Conservation (phyloP, 2,888 invertebrate genomes). For the Leucophora obtusa region DNA sequence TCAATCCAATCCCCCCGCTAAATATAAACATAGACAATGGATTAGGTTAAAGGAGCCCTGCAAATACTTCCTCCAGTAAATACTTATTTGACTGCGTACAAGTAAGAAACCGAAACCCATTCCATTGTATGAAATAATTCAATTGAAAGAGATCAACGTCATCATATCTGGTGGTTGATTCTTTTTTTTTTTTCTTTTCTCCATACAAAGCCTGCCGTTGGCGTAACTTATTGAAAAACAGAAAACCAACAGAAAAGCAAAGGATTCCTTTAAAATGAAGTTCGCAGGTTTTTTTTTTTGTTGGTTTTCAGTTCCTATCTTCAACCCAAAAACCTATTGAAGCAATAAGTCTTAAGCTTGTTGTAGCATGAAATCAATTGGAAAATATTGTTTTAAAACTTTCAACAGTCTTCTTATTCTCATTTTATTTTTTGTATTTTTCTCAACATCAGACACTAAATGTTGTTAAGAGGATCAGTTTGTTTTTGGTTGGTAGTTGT, state of each 20-base stretch:
- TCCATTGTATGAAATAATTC: constrained; percentile 67
- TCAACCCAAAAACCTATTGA: constrained; percentile 42
- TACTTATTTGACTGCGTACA: not conserved
- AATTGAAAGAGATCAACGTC: constrained; percentile 71
- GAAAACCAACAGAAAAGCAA: constrained; percentile 11
- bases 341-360: constrained; percentile 60
- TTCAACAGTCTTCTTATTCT: constrained; percentile 49
- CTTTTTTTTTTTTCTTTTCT: constrained; percentile 10
- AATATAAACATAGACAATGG: constrained; percentile 46
- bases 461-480: constrained; percentile 57
- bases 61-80: constrained; percentile 11
- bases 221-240: constrained; percentile 48
- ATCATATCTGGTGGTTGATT: constrained; percentile 63
- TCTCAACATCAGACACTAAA: constrained; percentile 49
- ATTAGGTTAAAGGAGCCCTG: constrained; percentile 39
- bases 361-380: constrained; percentile 62
- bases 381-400: constrained; percentile 56
- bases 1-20: constrained; percentile 48
- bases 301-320: constrained; percentile 15
- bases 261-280: constrained; percentile 45
- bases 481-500: constrained; percentile 17
- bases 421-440: constrained; percentile 18
- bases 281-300: constrained; percentile 52
- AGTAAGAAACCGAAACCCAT: constrained; percentile 31
- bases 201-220: constrained; percentile 41